These are phyloP conservation scores for Lepilemur ruficaudatus DNA, from an alignment of 2,797 vertebrate genomes.

Conservation along the genomic window DNA sequence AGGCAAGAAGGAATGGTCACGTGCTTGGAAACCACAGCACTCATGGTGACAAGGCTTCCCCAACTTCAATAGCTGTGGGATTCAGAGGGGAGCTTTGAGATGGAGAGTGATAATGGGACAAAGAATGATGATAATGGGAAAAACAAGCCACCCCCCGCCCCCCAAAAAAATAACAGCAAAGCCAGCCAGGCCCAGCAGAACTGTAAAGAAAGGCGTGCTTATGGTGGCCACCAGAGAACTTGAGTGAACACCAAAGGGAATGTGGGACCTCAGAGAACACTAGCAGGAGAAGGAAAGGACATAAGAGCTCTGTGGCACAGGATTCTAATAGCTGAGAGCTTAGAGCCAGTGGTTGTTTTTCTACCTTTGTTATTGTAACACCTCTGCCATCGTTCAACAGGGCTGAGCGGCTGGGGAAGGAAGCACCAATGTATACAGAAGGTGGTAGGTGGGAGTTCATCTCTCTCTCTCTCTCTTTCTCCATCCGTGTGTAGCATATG, in stretches of 20 bases:
- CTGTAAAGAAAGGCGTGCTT: not conserved
- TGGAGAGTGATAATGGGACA: not conserved
- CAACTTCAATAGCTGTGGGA: not conserved
- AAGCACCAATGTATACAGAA: not conserved
- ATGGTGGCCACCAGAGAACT: not conserved
- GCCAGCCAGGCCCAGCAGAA: not conserved
- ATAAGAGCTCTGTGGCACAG: fast-evolving
- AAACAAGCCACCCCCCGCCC: not conserved
- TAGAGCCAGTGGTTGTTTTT: not conserved
- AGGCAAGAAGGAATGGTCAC: not conserved
- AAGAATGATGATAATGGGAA: not conserved
- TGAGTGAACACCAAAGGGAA: not conserved
- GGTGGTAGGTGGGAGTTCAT: not conserved
- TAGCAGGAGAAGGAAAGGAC: not conserved
- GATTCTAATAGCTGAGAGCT: not conserved
- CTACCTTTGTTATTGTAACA: not conserved
- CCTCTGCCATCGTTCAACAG: not conserved
- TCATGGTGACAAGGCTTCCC: not conserved
- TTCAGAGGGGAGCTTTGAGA: not conserved
- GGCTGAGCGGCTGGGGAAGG: not conserved
- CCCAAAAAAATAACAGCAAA: not conserved
- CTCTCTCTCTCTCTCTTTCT: not conserved
- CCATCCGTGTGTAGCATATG: not conserved
- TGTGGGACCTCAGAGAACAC: not conserved
- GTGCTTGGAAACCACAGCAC: not conserved